Evolutionary conservation across 2,888 invertebrate genomes (phyloP).

Genomic region (Sussaba pulchella): DNA sequence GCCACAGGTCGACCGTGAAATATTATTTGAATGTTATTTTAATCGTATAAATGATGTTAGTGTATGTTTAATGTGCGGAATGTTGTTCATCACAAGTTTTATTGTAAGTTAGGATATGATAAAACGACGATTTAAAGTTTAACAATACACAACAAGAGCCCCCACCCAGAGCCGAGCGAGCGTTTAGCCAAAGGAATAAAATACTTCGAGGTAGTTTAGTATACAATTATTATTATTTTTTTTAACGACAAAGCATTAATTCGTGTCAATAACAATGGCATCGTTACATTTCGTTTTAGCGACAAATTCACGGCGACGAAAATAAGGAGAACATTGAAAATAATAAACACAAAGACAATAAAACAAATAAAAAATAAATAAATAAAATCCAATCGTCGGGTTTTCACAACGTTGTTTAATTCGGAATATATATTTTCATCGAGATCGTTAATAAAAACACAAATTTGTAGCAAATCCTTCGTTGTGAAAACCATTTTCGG

Average conservation of each 20-base stretch:
- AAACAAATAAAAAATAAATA: too few species aligned
- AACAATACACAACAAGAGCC: conserved; percentile 83
- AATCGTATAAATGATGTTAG: conserved; percentile 35
- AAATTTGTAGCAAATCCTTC: too few species aligned
- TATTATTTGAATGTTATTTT: conserved; percentile 47
- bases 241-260: conserved; percentile 10
- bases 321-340: too few species aligned
- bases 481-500: conserved; percentile 26
- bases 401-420: too few species aligned
- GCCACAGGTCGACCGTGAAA: conserved; percentile 74
- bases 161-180: conserved; percentile 75
- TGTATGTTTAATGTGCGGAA: conserved; percentile 51
- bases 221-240: conserved; percentile 24
- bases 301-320: not conserved
- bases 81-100: conserved; percentile 36
- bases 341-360: too few species aligned
- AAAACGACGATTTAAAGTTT: conserved; percentile 62
- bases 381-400: too few species aligned
- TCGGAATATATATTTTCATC: too few species aligned
- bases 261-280: not conserved
- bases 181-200: conserved; percentile 60
- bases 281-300: not conserved
- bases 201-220: conserved; percentile 35
- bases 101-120: conserved; percentile 15
- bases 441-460: too few species aligned